phyloP scores from a whole-genome alignment of 2,888 invertebrate genomes.

The Torymus texanus region DNA sequence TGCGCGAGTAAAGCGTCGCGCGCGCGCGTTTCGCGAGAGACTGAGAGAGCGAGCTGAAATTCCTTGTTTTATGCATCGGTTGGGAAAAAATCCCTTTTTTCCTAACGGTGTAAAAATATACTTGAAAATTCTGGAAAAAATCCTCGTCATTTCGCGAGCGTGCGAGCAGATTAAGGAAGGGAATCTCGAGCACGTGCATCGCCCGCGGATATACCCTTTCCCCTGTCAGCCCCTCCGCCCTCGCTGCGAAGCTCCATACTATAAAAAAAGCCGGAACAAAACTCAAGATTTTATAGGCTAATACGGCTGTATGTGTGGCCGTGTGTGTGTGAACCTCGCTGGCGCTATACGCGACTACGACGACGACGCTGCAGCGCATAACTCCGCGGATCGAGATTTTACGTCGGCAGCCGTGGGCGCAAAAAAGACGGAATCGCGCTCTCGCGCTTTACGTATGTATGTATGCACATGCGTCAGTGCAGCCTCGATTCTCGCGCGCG shows the following conservation, averaged over 20 bases:
- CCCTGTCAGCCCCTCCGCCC: conserved; percentile 5
- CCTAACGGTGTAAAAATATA: conserved; percentile 53
- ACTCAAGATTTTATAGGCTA: conserved; percentile 70
- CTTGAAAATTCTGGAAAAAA: conserved; percentile 53
- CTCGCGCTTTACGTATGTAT: conserved; percentile 46
- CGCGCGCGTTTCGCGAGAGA: conserved; percentile 45
- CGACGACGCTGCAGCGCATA: conserved; percentile 39
- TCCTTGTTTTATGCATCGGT: conserved; percentile 51
- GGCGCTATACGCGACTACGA: no score
- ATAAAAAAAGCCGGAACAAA: conserved; percentile 63
- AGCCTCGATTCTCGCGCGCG: conserved; percentile 60
- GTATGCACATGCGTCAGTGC: conserved; percentile 61
- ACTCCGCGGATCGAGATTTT: conserved; percentile 67
- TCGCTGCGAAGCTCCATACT: conserved; percentile 27
- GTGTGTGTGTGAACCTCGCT: neutral
- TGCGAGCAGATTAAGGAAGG: conserved; percentile 7
- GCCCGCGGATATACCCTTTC: conserved; percentile 35
- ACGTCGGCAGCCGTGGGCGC: conserved; percentile 55
- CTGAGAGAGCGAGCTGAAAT: conserved; percentile 13
- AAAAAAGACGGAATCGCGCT: neutral
- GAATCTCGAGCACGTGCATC: conserved; percentile 41
- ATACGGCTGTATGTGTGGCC: conserved; percentile 55
- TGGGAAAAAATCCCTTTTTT: conserved; percentile 24
- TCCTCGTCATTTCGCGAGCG: conserved; percentile 43
- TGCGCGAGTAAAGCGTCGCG: conserved; percentile 37